Base-by-base conservation (phyloP, 2,113 vertebrate genomes). In the Ahaetulla prasina region DNA sequence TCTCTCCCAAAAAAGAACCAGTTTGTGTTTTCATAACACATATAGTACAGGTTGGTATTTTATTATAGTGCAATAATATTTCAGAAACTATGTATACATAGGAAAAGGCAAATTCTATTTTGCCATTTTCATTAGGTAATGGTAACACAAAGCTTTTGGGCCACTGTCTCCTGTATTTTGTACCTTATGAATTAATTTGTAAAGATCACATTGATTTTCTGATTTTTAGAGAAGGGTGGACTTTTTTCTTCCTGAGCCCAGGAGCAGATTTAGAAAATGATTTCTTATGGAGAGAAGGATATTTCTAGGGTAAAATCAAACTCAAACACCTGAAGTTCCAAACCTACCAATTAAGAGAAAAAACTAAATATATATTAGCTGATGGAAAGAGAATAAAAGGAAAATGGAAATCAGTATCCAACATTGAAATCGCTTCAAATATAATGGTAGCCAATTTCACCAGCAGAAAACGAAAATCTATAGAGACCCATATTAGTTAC, bases 291-390 rank as follows among this genome's bases (percentile, higher is more conserved):
- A 49, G 22, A 60, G 57, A 25, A 60, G 1, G 25, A 60, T 27
- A 60, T 60, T 60, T 60, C 23, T 60, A 60, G 57, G 2, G 25
- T 52, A 53, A 90, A 10, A n/a, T 43, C 89, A 80, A 22, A 90
- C 5, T 52, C 18, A 68, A 50, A 84, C n/a, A 25, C 4, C 27
- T 25, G 16, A 80, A 52, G 16, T 85, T 14, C 25, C 30, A 89
- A 68, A 8, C 16, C 45, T 90, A 49, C 3, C 60, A 90, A 55
- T 45, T 91, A 47, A 60, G 85, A 39, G 35, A 25, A 55, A 55
- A 55, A 91, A 43, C 35, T 45, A 90, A 39, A 22, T 7, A 87
- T 92, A 84, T 89, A 88, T 92, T 94, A 93, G 74, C 5, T 45
- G 20, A 50, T 25, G 25, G 45, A 89, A 85, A 45, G 8, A 49